Evolutionary conservation across 2,888 invertebrate species (phyloP), one percentile per base, ranked within the genome.

Genomic region (Chrysolina oricalcia): DNA sequence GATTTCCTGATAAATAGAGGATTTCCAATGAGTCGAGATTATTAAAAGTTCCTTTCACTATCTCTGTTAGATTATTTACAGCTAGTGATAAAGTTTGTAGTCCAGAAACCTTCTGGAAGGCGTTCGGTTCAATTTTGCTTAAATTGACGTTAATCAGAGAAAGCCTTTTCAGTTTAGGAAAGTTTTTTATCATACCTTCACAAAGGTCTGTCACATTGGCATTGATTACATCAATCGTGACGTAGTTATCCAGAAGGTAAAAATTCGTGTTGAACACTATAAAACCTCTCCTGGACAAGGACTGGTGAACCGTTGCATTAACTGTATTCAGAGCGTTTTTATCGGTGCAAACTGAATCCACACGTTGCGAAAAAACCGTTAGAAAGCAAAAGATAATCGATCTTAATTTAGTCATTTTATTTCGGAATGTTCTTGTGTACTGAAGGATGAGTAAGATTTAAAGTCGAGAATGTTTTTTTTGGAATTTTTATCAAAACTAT

Each of bases 181-280:
- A 85, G 64, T 83, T 81, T 70, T 82, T 83, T 1, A 86, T 78
- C 80, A 85, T 85, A 48, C 83, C 84, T 66, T 83, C 82, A 72
- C 86, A 86, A 40, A 86, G 75, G 17, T 81, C 79, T 1, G 81
- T 81, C 4, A 83, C 82, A 67, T 85, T 85, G 0, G 83, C 83
- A 67, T 75, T 74, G 5, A 75, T 78, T 15, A 86, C 79, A 69
- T 85, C 81, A 41, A 86, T 82, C 9, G 65, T 69, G 40, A 63
- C 59, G 41, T 81, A 80, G 17, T 72, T 73, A 59, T 84, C 81
- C 63, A 84, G 62, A 5, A 70, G 11, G 66, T 83, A 77, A 50
- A 84, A 78, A 73, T 78, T 71, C 13, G 43, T 72, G 40, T 66
- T 41, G 17, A 72, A 41, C 6, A 72, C 48, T 10, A 56, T 74